These are phyloP conservation scores for Sarcoramphus papa DNA, from an alignment of 2,797 vertebrate genomes.

Conservation along the genomic window DNA sequence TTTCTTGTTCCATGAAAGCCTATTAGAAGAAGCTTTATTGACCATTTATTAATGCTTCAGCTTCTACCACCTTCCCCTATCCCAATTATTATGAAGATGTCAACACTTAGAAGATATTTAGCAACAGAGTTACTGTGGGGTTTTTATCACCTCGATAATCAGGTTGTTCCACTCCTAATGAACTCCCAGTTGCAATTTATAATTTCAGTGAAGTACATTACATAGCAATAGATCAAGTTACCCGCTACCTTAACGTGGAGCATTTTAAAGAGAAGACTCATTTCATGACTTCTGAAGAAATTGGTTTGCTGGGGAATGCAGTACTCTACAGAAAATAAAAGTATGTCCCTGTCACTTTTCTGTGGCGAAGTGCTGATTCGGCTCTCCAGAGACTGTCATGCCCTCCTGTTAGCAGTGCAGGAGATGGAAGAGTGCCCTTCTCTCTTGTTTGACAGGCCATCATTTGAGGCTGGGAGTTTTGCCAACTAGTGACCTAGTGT, in stretches of 20 bases:
- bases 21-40: not conserved
- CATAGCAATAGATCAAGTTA: not conserved
- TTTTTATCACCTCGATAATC: not conserved
- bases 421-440: not conserved
- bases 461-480: conserved; percentile 24
- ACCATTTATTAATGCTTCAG: not conserved
- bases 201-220: not conserved
- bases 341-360: not conserved
- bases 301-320: not conserved
- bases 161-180: not conserved
- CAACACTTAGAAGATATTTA: not conserved
- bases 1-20: not conserved
- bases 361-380: not conserved
- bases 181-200: not conserved
- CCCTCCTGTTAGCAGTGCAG: not conserved
- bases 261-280: not conserved
- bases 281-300: not conserved
- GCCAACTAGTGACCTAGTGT: conserved; percentile 19
- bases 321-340: not conserved
- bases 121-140: not conserved
- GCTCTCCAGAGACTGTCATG: not conserved
- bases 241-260: not conserved
- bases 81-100: not conserved
- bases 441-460: not conserved
- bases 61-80: not conserved